phyloP scores from a whole-genome alignment of 1,140 invertebrate genomes.

The Belonocnema kinseyi region DNA sequence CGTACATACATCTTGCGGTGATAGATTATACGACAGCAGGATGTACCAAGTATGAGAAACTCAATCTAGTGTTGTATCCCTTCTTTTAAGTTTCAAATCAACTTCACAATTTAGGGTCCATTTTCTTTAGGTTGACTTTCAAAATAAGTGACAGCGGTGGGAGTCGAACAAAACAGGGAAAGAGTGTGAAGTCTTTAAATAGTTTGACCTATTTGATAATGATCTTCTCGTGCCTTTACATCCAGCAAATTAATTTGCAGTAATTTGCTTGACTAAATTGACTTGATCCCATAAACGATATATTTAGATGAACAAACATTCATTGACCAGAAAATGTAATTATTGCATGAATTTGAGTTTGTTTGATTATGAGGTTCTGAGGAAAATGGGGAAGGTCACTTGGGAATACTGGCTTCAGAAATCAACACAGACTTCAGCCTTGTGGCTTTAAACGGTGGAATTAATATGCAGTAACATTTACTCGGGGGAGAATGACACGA shows the following conservation, averaged over 20 bases:
- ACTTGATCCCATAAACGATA: neutral
- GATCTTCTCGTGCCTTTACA: no score
- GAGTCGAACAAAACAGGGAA: no score
- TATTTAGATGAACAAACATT: neutral
- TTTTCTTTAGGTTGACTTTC: no score
- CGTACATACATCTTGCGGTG: neutral
- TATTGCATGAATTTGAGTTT: neutral
- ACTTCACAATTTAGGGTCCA: no score
- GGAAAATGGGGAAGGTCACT: slow-evolving; percentile 16
- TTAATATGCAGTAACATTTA: slow-evolving; percentile 27
- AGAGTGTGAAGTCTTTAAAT: no score
- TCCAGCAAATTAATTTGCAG: no score
- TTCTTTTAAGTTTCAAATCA: no score
- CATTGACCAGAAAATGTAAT: neutral
- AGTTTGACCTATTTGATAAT: no score
- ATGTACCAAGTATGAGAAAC: neutral
- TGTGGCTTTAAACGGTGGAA: slow-evolving; percentile 33
- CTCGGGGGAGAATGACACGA: slow-evolving; percentile 28
- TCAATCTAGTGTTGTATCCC: no score
- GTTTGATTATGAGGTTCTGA: neutral
- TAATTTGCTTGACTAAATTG: neutral
- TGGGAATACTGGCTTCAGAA: neutral
- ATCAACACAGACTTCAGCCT: slow-evolving; percentile 25
- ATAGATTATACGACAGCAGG: neutral
- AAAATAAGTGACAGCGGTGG: no score